phyloP scores from a whole-genome alignment of 2,797 vertebrate species.

The Peromyscus aztecus region DNA sequence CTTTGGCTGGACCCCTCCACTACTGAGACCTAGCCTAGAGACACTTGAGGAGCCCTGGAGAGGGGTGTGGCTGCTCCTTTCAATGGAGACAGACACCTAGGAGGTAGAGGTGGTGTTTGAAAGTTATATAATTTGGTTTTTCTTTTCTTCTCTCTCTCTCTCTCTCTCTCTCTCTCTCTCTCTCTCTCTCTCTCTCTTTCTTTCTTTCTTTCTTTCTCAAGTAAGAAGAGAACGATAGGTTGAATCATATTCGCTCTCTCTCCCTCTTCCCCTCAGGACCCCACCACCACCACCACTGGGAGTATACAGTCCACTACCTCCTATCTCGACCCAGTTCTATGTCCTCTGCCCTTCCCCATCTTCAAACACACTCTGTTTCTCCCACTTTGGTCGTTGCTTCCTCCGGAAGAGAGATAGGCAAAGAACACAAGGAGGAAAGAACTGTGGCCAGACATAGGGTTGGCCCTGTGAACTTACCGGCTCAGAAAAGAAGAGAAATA shows the following conservation, averaged over 20 bases:
- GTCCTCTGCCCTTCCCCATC: background rate
- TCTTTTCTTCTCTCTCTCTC: background rate
- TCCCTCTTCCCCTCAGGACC: too few species aligned
- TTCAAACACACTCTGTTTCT: background rate
- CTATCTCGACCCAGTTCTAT: too few species aligned
- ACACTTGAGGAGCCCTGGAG: background rate
- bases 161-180: background rate
- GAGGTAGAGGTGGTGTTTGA: background rate
- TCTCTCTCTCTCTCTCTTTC: background rate
- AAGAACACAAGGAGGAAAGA: background rate
- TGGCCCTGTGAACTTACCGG: background rate
- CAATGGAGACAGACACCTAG: background rate
- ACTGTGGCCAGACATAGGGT: background rate
- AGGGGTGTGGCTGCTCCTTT: background rate
- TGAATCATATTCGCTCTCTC: background rate
- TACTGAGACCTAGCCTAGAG: rapidly evolving
- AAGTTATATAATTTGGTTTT: background rate
- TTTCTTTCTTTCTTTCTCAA: background rate
- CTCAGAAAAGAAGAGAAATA: background rate
- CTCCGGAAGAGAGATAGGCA: background rate
- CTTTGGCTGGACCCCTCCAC: rapidly evolving
- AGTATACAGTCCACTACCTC: rapidly evolving
- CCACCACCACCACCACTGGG: background rate
- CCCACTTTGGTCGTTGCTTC: background rate
- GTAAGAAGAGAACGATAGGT: background rate